Conservation (phyloP, 2,888 invertebrate species). For the Tiliacea aurago region DNA sequence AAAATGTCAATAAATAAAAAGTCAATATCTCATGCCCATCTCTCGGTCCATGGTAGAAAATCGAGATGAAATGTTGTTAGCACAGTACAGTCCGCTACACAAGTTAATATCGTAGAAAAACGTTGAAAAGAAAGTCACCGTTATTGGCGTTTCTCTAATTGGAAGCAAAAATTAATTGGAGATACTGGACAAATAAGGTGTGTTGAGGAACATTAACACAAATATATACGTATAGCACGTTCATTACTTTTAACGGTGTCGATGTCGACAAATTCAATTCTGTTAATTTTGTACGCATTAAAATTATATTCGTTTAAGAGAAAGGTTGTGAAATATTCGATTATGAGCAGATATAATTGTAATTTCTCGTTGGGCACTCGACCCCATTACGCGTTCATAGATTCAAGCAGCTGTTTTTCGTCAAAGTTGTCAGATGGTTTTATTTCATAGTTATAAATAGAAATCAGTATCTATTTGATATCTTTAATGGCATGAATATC, state of each 20-base stretch:
- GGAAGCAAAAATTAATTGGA: conserved; percentile 57
- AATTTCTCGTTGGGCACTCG: conserved; percentile 58
- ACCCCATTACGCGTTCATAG: conserved; percentile 53
- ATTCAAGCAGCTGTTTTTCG: conserved; percentile 58
- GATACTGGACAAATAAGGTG: conserved; percentile 46
- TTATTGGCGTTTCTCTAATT: conserved; percentile 52
- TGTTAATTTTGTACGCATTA: conserved; percentile 41
- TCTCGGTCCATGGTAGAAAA: conserved; percentile 71
- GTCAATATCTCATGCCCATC: conserved; percentile 84
- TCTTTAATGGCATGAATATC: conserved; percentile 28
- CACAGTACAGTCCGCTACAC: conserved; percentile 49
- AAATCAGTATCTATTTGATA: conserved; percentile 40
- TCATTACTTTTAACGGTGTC: conserved; percentile 33
- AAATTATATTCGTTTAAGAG: conserved; percentile 35
- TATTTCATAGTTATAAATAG: conserved; percentile 58
- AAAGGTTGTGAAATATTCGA: conserved; percentile 60
- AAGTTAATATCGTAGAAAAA: conserved; percentile 46
- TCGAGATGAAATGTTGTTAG: conserved; percentile 72
- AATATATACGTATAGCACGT: conserved; percentile 16
- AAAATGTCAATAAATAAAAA: conserved; percentile 90
- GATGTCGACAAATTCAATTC: conserved; percentile 33
- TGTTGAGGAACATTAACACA: conserved; percentile 32
- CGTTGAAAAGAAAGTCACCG: conserved; percentile 43
- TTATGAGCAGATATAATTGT: conserved; percentile 56
- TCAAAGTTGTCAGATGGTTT: conserved; percentile 47